Evolutionary conservation across 2,113 vertebrate species (phyloP), one percentile per base, ranked within the genome.

Genomic region (Campylorhamphus procurvoides): DNA sequence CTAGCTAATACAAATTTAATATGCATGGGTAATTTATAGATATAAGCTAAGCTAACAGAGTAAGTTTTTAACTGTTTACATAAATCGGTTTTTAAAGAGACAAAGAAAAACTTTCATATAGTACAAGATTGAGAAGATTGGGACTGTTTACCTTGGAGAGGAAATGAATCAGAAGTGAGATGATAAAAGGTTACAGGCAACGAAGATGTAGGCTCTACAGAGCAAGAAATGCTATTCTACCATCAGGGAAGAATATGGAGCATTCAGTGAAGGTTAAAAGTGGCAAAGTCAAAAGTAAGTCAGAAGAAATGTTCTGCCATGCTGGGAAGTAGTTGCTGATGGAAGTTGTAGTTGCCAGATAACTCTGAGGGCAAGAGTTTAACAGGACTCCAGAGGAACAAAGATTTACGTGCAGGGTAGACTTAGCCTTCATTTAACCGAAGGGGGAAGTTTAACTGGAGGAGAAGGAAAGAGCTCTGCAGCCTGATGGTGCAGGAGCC

Each of bases 11-110:
- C 58, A 91, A 85, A 82, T 96, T 94, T 95, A 93, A 90, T 94
- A 91, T 91, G 90, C 87, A 90, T 7, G 1, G 8, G 46, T 91
- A 91, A 92, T 90, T 95, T 96, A 83, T 77, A 77, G 79, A 50
- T 95, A 76, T 87, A 83, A 83, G 63, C 87, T 93, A 73, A 95
- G 63, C 94, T 94, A 97, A 90, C 88, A 95, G 58, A 88, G 19
- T 46, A 74, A 90, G 35, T 94, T 93, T 94, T 96, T 90, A 94
- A 69, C 82, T 92, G 75, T 92, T 95, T 97, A 94, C 85, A 81
- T 90, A 95, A 90, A 91, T 83, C 87, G 66, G 53, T 79, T 96
- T 97, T 97, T 69, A 96, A 96, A 96, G 67, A 96, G 94, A 88
- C 49, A 55, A 53, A 86, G 49, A 58, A 88, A 96, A 93, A 74